phyloP scores from a whole-genome alignment of 2,888 invertebrate species.

The Osmoderma eremita region DNA sequence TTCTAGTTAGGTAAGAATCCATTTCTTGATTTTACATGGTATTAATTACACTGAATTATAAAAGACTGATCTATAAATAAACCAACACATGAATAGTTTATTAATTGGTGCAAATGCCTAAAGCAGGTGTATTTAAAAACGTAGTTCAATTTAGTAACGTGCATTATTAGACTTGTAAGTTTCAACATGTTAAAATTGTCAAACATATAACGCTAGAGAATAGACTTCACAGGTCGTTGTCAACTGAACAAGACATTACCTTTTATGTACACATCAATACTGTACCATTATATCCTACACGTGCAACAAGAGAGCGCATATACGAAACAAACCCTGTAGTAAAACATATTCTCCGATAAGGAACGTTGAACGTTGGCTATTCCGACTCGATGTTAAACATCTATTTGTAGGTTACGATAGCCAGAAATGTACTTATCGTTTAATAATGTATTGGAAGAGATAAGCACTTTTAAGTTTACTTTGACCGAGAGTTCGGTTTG shows the following conservation, averaged over 20 bases:
- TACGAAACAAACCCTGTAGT: slow-evolving; percentile 36
- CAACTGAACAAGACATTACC: slow-evolving; percentile 27
- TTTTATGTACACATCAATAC: slow-evolving; percentile 27
- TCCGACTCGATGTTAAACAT: slow-evolving; percentile 46
- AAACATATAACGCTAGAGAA: no score
- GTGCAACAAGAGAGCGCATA: slow-evolving; percentile 5
- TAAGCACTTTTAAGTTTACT: slow-evolving; percentile 38
- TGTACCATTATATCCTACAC: slow-evolving; percentile 17
- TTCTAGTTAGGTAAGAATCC: no score
- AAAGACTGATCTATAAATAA: no score
- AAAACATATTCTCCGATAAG: slow-evolving; percentile 46
- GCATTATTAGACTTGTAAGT: no score
- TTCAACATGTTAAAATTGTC: no score
- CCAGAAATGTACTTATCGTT: slow-evolving; percentile 38
- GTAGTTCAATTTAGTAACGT: no score
- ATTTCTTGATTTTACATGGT: no score
- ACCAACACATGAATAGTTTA: no score
- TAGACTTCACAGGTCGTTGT: background rate
- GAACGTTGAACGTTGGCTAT: slow-evolving; percentile 46
- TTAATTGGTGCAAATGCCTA: no score
- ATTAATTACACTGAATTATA: no score
- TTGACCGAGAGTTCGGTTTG: slow-evolving; percentile 30
- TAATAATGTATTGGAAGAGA: slow-evolving; percentile 40
- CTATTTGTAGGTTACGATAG: slow-evolving; percentile 38
- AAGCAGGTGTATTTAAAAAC: no score